Base-by-base conservation (phyloP, 2,113 vertebrate species). In the Tenebrosternarchus preto region DNA sequence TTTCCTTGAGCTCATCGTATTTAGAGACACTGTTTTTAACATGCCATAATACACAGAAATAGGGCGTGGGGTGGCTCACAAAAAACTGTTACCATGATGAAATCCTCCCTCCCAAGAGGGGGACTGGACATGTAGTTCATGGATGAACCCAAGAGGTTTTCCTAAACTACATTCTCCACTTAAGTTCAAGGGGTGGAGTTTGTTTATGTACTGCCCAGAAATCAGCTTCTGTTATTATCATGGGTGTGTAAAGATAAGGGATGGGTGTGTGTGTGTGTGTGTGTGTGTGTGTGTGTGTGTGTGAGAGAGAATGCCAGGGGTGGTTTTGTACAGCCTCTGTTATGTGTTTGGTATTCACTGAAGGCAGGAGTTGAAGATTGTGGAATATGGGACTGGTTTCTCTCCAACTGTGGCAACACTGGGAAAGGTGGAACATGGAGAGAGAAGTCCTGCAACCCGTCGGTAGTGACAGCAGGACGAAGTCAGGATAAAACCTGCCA, bases 111-210 rank as follows among this genome's bases (percentile, higher is more conserved):
- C 29, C 60, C 17, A 4, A 57, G 31, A 63, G 57, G 27, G 74
- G 55, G 57, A 77, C 67, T 55, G 46, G 73, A 82, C 29, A 72
- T 73, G 77, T 77, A 53, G 63, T 53, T 60, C 7, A 16, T 63
- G 39, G 66, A 31, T 20, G 66, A n/a, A 39, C 73, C 31, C 12
- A 31, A 53, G 24, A 27, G 60, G 12, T 8, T 22, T 77, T 27
- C 9, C 8, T 25, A 17, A 19, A 71, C 77, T 64, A 20, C 55
- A 46, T 78, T 78, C 75, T 56, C 57, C 43, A 82, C 59, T 80
- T 9, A 0, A 39, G 61, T 71, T 79, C 68, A 80, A 17, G 31
- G 31, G 63, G 16, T 67, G 78, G 71, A 80, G 74, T 74, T 80
- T 50, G 43, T 50, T 50, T 50, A 12, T 29, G 19, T 57, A 22